Conservation (phyloP, 2,888 invertebrate genomes). For the Lasioglossum oenotherae region DNA sequence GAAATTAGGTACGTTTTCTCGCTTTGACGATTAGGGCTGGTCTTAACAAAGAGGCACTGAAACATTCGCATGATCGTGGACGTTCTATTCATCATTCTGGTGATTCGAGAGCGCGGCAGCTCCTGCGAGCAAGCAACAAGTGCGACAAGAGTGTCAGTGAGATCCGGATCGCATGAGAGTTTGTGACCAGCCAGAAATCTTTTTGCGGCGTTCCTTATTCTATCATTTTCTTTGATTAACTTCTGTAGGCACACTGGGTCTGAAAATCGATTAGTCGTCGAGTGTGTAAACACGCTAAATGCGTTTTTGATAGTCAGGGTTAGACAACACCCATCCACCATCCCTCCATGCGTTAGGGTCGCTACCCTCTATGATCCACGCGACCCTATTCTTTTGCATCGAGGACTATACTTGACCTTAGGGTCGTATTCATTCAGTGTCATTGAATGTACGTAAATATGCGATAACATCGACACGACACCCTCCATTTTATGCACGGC, state of each 20-base stretch:
- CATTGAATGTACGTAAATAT: slow-evolving; percentile 39
- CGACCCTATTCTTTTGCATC: slow-evolving; percentile 51
- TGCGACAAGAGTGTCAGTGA: background rate
- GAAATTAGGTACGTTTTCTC: background rate
- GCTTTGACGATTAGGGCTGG: background rate
- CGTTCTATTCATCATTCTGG: background rate
- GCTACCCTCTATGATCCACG: slow-evolving; percentile 34
- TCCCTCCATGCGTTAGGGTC: slow-evolving; percentile 48
- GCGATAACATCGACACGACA: slow-evolving; percentile 44
- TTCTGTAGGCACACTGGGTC: background rate
- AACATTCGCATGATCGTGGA: background rate
- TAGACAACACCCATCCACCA: slow-evolving; percentile 61
- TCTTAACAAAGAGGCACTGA: background rate
- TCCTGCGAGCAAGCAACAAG: slow-evolving; percentile 25
- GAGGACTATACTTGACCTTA: slow-evolving; percentile 57
- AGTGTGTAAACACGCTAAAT: slow-evolving; percentile 63
- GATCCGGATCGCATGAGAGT: background rate
- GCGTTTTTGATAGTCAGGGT: slow-evolving; percentile 52
- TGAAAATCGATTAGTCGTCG: slow-evolving; percentile 24
- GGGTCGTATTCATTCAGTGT: slow-evolving; percentile 48
- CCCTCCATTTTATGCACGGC: background rate
- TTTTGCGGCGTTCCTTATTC: background rate
- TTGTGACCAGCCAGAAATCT: background rate
- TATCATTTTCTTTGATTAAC: background rate
- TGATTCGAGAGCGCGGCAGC: background rate